Evolutionary conservation across 64 coral and sea anemone species (phyloP), one percentile per base, ranked within the genome.

Genomic region (Montipora capricornis): DNA sequence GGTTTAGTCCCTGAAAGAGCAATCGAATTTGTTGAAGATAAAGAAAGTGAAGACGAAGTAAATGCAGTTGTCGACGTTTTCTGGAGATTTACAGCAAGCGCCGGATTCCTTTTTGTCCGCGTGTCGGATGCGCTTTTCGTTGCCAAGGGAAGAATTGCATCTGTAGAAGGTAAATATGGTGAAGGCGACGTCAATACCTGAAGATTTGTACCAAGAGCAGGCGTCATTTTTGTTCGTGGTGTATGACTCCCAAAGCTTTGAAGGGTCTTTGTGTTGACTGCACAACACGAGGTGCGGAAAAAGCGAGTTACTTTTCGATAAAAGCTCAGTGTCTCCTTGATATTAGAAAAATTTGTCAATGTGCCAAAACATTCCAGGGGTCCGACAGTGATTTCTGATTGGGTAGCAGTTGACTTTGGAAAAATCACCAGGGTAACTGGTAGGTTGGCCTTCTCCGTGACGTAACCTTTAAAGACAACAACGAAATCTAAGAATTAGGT

Each of bases 321-420:
- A 29, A 68, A 8, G 57, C 45, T 5, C 10, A 3, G 60, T 17
- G 59, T 68, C 37, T 44, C 14, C 16, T 67, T 24, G 61, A 10
- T 8, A 47, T 47, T 84, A 5, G 74, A 44, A 44, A 44, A 1
- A 47, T 14, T 45, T 13, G 5, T 84, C n/a, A n/a, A 6, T 68
- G 81, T 68, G 12, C 80, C 90, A 82, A 60, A 92, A 69, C 90
- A 92, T 57, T 76, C 80, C 22, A 92, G 79, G 7, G 90, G 90
- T 59, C 90, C 90, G 5, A 92, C 79, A 8, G 49, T 92, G 47
- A 84, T 75, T 68, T 84, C 17, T 6, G 90, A 92, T n/a, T 44
- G 80, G 7, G 7, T 13, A 6, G 68, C 49, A 4, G 79, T 67
- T 46, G 78, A 44, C 9, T 2, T 2, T 11, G 69, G 67, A 82